Base-by-base conservation (phyloP, 2,888 invertebrate species). In the Synanthedon vespiformis region DNA sequence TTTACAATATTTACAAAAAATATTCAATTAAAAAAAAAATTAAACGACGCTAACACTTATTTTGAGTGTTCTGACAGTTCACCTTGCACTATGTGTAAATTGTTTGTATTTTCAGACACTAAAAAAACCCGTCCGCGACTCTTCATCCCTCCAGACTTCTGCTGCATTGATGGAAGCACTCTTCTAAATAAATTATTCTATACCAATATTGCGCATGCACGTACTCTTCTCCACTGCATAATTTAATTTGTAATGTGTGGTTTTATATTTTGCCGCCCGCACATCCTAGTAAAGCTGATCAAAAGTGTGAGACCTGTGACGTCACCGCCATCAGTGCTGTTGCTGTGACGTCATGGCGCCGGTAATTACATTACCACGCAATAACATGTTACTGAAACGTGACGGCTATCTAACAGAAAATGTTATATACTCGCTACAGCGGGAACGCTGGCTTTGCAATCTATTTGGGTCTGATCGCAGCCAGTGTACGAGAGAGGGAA, bases 361-460 rank as follows among this genome's bases (percentile, higher is more conserved):
- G 70, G 57, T 55, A 22, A 56, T 82, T 77, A 86, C 80, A 84
- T 85, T 59, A 85, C 74, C 73, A 76, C 83, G 73, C 86, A 85
- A 68, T 70, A 72, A 68, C 65, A 76, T 61, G 72, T 65, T 68
- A 80, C 72, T 66, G 74, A 64, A 70, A 74, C 71, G 72, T 71
- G 75, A 75, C 63, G 72, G 66, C 73, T 73, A 75, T 78, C 72
- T 65, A 76, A 73, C 63, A 82, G 70, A 77, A 77, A 76, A 81
- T 85, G 83, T 87, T 87, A 89, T 70, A 90, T 87, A 83, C 77
- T 89, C 59, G 86, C 77, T 70, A 91, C 73, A 72, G 83, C 84
- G 67, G 88, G 80, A 77, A 89, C 89, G 86, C 93, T 93, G 79
- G 90, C 90, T 90, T 97, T 97, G 91, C 97, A 97, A 92, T 97